Evolutionary conservation across 64 coral and sea anemone species (phyloP), one percentile per base, ranked within the genome.

Genomic region (Pachyseris speciosa): DNA sequence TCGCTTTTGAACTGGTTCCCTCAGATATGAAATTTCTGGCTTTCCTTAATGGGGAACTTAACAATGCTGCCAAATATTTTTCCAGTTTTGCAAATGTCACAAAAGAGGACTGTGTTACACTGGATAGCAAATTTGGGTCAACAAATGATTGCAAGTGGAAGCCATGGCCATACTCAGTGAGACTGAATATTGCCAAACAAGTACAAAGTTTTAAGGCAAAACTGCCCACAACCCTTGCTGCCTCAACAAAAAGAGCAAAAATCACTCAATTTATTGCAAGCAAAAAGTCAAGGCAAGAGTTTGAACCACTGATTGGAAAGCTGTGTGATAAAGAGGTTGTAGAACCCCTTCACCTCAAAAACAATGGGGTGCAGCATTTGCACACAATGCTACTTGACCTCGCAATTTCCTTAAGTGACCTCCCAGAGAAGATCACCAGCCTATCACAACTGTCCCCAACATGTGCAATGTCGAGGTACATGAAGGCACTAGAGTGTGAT

Each of bases 1-100:
- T 90, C 60, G 17, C 70, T 34, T 90, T 90, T 90, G 88, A 90
- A 22, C 58, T 90, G 39, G 39, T 80, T 28, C 75, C 75, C 6
- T 16, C 10, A 20, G 74, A 77, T 24, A 77, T 77, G 74, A 77
- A 77, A 47, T 77, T 44, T 41, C 16, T 77, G 26, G 74, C 74
- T 40, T 77, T 77, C 42, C 32, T 77, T 37, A 47, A 7, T 77
- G 74, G 74, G 11, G 74, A 77, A 41, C 74, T 77, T 15, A 20
- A 8, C 26, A 77, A 77, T 77, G 37, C 74, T 19, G 74, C 74
- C 17, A 77, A 22, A 45, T 77, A 77, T 41, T 77, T 77, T 47
- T 77, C 74, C 37, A 47, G 37, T n/a, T 80, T 80, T 28, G 75
- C 43, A 27, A 57, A 80, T 48, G 44, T 53, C 12, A 51, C 15